Evolutionary conservation across 2,113 vertebrate species (phyloP), one percentile per base, ranked within the genome.

Genomic region (Erinaceus europaeus): DNA sequence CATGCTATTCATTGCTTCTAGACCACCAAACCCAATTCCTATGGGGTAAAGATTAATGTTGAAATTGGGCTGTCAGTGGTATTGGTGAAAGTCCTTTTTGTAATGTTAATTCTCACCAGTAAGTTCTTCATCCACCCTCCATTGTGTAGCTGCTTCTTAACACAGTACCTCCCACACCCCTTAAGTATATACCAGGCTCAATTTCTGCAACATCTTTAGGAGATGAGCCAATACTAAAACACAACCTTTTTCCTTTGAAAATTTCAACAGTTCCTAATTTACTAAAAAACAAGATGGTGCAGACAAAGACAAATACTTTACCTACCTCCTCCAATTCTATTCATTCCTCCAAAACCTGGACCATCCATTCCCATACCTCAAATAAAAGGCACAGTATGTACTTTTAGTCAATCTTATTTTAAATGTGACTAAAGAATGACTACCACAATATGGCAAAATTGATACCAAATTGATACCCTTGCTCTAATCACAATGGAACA

Each of bases 1-100:
- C 98, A 99, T 98, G 94, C 96, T 98, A 68, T 98, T 97, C 97
- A 99, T 97, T 91, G 96, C 98, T 95, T 99, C 98, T 98, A 99
- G 98, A 76, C 98, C 97, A 95, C 98, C 98, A 94, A 98, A 99
- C 27, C 98, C 97, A 81, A 98, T 98, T 86, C 98, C 98, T 99
- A 93, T n/a, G 85, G 90, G 94, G 95, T 84, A 95, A 97, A 48
- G 59, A 94, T 74, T 77, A 65, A 93, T 82, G 84, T 90, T 67
- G 64, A 92, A 73, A 82, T 50, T 38, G 53, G 36, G 59, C 20
- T 86, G 27, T 42, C 71, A 94, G 34, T 27, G 67, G 59, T 61
- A 34, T 0, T 46, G 18, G 21, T 53, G 48, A 90, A 88, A 55
- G 9, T 55, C 46, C 46, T 34, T 72, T 34, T 21, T 79, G 7